Conservation (phyloP, 2,888 invertebrate genomes). For the Euspilapteryx auroguttella region DNA sequence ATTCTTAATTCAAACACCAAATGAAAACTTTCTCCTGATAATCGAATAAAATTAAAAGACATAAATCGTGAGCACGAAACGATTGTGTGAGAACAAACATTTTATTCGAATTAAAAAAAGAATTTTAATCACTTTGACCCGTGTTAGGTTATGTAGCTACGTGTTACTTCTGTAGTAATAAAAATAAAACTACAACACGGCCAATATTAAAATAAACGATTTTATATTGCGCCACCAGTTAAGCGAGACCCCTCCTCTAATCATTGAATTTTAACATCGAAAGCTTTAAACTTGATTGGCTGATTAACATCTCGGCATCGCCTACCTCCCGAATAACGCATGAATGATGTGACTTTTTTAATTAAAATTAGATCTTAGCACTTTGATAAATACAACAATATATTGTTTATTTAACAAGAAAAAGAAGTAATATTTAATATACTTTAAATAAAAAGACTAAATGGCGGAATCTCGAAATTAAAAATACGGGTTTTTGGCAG, state of each 20-base stretch:
- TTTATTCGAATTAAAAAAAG: constrained; percentile 32
- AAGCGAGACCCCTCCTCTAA: constrained; percentile 19
- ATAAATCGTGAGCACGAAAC: too few relatives aligned
- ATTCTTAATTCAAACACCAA: too few relatives aligned
- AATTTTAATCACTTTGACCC: constrained; percentile 36
- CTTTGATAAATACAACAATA: constrained; percentile 32
- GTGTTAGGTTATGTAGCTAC: constrained; percentile 39
- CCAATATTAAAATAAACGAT: constrained; percentile 59
- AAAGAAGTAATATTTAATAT: too few relatives aligned
- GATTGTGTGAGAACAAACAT: constrained; percentile 52
- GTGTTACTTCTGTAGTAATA: constrained; percentile 50
- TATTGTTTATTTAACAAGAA: background rate
- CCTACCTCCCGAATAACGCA: constrained; percentile 51
- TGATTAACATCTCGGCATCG: constrained; percentile 29
- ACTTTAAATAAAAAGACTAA: too few relatives aligned
- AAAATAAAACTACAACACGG: constrained; percentile 46
- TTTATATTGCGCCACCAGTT: constrained; percentile 44
- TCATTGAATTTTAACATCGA: constrained; percentile 12
- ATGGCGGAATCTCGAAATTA: too few relatives aligned
- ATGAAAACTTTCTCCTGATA: background rate
- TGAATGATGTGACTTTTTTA: constrained; percentile 59
- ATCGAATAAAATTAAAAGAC: constrained; percentile 26
- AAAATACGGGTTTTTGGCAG: constrained; percentile 23
- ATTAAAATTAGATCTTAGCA: constrained; percentile 53
- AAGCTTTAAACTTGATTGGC: constrained; percentile 25